Percentiles rank a stretch among this genome's conserved stretches.
phyloP scores from a whole-genome alignment of 1,140 invertebrate genomes.

The Aphaenogaster ashmeadi region DNA sequence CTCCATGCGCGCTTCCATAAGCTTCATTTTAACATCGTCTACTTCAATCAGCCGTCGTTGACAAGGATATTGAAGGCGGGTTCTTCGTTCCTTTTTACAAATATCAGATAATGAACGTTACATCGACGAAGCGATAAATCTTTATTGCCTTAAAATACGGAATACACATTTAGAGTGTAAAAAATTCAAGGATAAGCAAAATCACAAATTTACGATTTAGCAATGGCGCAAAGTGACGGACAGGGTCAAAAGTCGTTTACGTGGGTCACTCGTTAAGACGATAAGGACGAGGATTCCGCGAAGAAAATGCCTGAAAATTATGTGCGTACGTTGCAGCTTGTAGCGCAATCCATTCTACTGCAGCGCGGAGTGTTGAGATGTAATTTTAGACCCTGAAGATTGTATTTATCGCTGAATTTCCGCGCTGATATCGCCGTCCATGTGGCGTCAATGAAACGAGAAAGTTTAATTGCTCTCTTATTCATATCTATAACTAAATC shows the following conservation, averaged over 20 bases:
- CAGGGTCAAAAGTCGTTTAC: slow-evolving; percentile 11
- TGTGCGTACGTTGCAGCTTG: not conserved
- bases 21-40: slow-evolving; percentile 7
- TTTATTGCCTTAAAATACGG: not conserved
- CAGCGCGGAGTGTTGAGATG: not conserved
- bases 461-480: slow-evolving; percentile 42
- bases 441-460: slow-evolving; percentile 39
- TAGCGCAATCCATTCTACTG: not conserved
- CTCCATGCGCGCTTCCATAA: not conserved
- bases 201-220: not conserved
- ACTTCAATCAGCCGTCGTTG: not conserved
- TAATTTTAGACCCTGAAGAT: slow-evolving; percentile 36
- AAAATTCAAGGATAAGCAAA: not conserved
- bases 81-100: not conserved
- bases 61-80: not conserved
- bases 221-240: not conserved
- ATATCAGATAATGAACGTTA: not conserved
- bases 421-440: not conserved
- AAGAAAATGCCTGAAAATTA: slow-evolving; percentile 41
- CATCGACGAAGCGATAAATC: not conserved
- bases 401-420: slow-evolving; percentile 50
- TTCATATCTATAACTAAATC: slow-evolving; percentile 35
- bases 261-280: not conserved
- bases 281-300: slow-evolving; percentile 2
- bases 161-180: not conserved